Evolutionary conservation across 1,140 invertebrate genomes (phyloP).

Genomic region (Calosoma granatense): DNA sequence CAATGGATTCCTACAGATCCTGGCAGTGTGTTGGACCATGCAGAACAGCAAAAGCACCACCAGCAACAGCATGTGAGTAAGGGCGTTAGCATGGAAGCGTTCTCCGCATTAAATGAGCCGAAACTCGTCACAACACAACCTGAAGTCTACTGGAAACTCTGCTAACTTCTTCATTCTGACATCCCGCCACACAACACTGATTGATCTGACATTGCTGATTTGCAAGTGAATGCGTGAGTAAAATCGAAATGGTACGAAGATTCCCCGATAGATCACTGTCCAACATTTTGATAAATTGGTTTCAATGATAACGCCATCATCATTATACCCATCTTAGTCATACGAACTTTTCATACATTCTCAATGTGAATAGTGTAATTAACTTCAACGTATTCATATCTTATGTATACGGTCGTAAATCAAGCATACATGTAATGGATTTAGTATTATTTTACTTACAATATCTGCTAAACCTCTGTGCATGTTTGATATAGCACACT

Average conservation of each 20-base stretch:
- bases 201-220: background rate
- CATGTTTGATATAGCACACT: no score
- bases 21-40: background rate
- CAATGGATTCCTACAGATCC: background rate
- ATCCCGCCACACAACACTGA: background rate
- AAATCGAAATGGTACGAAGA: background rate
- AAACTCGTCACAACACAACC: background rate
- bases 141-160: background rate
- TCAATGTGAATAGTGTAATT: no score
- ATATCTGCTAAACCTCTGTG: no score
- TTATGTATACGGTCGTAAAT: no score
- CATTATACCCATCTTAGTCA: background rate
- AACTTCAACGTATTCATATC: no score
- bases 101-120: background rate
- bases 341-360: no score
- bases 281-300: background rate
- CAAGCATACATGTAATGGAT: no score
- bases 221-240: conserved; percentile 6
- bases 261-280: conserved; percentile 1
- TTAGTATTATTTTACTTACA: no score
- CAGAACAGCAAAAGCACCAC: background rate
- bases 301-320: background rate
- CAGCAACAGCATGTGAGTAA: background rate
- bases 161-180: background rate
- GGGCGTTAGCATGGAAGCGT: background rate